Conservation (phyloP, 2,113 vertebrate genomes). For the Mesitornis unicolor region DNA sequence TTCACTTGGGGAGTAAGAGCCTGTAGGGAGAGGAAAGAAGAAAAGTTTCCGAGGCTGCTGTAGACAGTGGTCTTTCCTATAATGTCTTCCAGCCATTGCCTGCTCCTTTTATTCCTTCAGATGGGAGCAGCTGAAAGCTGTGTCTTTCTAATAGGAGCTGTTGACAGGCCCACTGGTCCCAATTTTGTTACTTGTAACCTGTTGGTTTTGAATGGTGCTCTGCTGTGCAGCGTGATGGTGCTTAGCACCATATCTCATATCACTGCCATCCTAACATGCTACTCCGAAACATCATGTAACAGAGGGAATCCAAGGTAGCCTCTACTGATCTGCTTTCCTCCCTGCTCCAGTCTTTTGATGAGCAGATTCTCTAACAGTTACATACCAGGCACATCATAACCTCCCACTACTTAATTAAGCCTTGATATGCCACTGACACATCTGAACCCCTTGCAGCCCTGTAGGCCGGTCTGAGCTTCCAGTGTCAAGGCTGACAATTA, state of each 20-base stretch:
- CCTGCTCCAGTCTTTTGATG: neutral
- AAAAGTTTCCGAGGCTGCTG: neutral
- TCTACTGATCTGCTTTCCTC: neutral
- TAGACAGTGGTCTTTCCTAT: neutral
- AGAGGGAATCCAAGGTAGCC: neutral
- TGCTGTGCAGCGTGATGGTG: accelerated
- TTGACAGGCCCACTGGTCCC: neutral
- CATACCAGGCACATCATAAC: neutral
- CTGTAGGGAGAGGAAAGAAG: neutral
- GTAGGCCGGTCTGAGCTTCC: neutral
- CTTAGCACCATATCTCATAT: neutral
- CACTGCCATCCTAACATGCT: neutral
- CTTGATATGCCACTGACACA: neutral
- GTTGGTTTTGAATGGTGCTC: neutral
- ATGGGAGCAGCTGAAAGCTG: neutral
- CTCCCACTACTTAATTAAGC: neutral
- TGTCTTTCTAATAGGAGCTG: neutral
- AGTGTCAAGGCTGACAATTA: neutral
- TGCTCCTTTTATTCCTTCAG: neutral
- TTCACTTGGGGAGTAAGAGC: neutral
- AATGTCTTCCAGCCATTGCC: neutral
- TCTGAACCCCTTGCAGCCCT: neutral
- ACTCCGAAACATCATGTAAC: accelerated
- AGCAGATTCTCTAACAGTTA: neutral
- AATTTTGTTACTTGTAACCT: neutral